Evolutionary conservation across 2,888 invertebrate species (phyloP), one percentile per base, ranked within the genome.

Genomic region (Ochropacha duplaris): DNA sequence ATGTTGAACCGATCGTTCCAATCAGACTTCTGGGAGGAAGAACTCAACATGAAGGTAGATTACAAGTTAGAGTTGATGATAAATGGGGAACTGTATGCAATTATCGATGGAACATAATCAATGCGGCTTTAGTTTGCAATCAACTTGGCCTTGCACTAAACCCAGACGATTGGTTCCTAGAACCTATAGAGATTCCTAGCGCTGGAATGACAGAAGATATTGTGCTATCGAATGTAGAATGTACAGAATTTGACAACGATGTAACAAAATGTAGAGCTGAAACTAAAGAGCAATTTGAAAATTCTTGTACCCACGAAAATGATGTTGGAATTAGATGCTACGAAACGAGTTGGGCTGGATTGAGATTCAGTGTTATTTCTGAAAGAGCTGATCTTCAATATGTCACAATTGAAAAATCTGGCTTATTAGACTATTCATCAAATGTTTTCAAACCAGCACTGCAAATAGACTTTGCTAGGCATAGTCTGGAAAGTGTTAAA

Each of bases 61-160:
- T 98, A 39, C 97, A 98, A 92, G 95, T 99, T 0, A 94, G 95
- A 74, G 92, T 99, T 9, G 95, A 96, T 60, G 96, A 96, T 0
- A 95, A 96, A 81, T 99, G 99, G 99, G 99, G 99, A 36, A 99
- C 99, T 0, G 97, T 99, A 0, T 99, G 99, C 82, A 97, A 97
- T 87, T 98, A 99, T 81, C 97, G 97, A 51, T 99, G 99, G 99
- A 98, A 96, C 50, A 96, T 97, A 22, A 93, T 95, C 50, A 96
- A 98, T 78, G 98, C 99, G 0, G 97, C 98, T 0, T 88, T 99
- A 54, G 98, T 97, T 0, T 99, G 99, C 78, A 97, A 99, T 85
- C 99, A 99, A 86, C 89, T 99, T 64, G 99, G 99, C 0, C 94
- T 98, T 62, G 97, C 97, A 0, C 94, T 99, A 16, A 98, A 99